Evolutionary conservation across 2,888 invertebrate genomes (phyloP), one percentile per base, ranked within the genome.

Genomic region (Platynereis dumerilii): DNA sequence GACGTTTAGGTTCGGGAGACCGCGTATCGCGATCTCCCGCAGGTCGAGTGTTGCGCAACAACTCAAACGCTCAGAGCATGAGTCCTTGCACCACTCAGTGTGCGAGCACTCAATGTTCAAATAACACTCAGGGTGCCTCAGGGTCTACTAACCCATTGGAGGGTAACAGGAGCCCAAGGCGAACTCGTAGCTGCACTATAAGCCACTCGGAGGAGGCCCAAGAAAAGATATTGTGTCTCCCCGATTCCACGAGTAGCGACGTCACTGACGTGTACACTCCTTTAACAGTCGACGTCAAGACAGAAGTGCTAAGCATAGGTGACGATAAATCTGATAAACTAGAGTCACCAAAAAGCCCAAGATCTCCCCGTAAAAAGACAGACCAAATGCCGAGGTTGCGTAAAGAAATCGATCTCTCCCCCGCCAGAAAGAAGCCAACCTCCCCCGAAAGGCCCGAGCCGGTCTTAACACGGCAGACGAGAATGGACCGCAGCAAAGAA

Each of bases 351-450:
- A 24, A 26, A 39, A 58, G 26, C 52, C 28, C 45, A 22, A 45
- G 28, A 10, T 28, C 59, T 2, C 28, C 44, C 10, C 42, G 28
- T 10, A 26, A 24, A 3, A 44, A 59, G 45, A 45, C 42, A 15
- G 48, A 48, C 45, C 28, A 44, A 26, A 59, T 59, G 59, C 59
- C 59, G 5, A 44, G 59, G 5, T 48, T 59, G 45, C 24, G 59
- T n/a, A 59, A 59, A 59, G 59, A 59, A 45, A 10, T 45, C 3
- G 52, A 15, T 48, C n/a, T 59, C 45, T 24, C 59, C 15, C 52
- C 29, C 3, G 45, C 27, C 20, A 10, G n/a, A 1, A 17, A n/a
- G 10, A 28, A 28, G n/a, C 20, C 59, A 2, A 28, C 48, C 2
- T 27, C 28, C 15, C 17, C 52, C 10, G 52, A 48, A 22, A 7